Conservation (phyloP, 1,140 invertebrate species). For the Mycetomoellerius zeteki region DNA sequence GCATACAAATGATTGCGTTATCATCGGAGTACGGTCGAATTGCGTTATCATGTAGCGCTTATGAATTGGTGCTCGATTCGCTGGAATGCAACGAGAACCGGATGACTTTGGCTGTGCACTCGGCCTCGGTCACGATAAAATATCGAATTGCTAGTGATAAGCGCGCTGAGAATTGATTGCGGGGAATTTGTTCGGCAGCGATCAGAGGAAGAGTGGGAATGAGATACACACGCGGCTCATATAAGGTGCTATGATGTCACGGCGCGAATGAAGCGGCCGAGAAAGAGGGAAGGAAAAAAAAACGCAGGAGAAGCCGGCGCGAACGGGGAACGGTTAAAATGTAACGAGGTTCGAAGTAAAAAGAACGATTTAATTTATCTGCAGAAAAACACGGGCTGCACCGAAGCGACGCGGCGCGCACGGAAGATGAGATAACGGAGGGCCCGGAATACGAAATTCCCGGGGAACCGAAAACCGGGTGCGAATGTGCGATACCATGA, state of each 20-base stretch:
- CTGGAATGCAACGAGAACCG: slow-evolving; percentile 52
- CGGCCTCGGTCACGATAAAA: slow-evolving; percentile 52
- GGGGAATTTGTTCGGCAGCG: slow-evolving; percentile 51
- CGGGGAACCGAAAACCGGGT: neutral
- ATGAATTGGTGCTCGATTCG: slow-evolving; percentile 57
- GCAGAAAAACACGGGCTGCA: slow-evolving; percentile 48
- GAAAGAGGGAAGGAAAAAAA: slow-evolving; percentile 12
- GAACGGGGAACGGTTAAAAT: slow-evolving; percentile 48
- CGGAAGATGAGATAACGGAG: slow-evolving; percentile 49
- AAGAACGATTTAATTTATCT: slow-evolving; percentile 63
- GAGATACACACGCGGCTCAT: slow-evolving; percentile 39
- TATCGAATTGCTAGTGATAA: slow-evolving; percentile 61
- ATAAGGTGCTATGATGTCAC: slow-evolving; percentile 46
- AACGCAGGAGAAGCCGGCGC: neutral
- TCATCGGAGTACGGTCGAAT: slow-evolving; percentile 50
- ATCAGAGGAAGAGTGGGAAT: slow-evolving; percentile 3
- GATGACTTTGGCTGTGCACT: slow-evolving; percentile 32
- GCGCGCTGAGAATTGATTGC: slow-evolving; percentile 60
- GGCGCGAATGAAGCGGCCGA: slow-evolving; percentile 36
- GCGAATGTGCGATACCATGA: slow-evolving; percentile 9
- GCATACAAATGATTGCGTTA: slow-evolving; percentile 70
- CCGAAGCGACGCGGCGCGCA: slow-evolving; percentile 27
- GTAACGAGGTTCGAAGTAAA: slow-evolving; percentile 49
- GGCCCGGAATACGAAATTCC: slow-evolving; percentile 40
- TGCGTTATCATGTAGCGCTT: slow-evolving; percentile 45